Evolutionary conservation across 2,113 vertebrate genomes (phyloP).

Genomic region (Peromyscus californicus): DNA sequence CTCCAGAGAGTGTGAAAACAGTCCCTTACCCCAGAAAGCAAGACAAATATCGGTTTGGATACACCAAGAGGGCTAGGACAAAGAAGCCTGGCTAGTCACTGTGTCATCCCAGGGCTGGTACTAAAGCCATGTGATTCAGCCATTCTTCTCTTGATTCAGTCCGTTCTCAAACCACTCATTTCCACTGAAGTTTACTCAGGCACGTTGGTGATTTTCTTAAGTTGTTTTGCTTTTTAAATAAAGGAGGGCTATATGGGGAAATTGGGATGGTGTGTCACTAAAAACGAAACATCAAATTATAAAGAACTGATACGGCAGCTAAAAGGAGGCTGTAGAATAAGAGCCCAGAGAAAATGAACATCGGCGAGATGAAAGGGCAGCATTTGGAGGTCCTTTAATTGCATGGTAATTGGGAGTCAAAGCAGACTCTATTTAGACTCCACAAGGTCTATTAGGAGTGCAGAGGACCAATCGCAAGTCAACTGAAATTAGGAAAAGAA

Average conservation of each 20-base stretch:
- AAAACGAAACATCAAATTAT: slow-evolving; percentile 57
- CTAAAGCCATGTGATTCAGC: background rate
- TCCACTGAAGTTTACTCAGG: background rate
- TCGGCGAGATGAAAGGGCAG: slow-evolving; percentile 83
- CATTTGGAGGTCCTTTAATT: slow-evolving; percentile 85
- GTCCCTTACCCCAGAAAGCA: slow-evolving; percentile 9
- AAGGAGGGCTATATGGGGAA: slow-evolving; percentile 51
- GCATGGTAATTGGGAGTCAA: slow-evolving; percentile 86
- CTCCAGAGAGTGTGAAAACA: background rate
- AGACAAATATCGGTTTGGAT: background rate
- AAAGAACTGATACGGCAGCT: slow-evolving; percentile 41
- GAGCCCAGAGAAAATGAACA: slow-evolving; percentile 77
- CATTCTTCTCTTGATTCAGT: background rate
- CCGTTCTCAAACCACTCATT: slow-evolving; percentile 16
- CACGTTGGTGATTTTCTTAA: slow-evolving; percentile 24
- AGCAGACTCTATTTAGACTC: slow-evolving; percentile 86
- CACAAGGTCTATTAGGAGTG: slow-evolving; percentile 84
- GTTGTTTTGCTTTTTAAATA: slow-evolving; percentile 19
- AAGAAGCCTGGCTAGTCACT: background rate
- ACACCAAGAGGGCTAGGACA: background rate
- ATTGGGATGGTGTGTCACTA: background rate
- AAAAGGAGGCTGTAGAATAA: slow-evolving; percentile 53
- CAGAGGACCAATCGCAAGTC: slow-evolving; percentile 81
- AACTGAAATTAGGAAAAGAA: slow-evolving; percentile 86
- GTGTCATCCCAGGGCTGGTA: background rate